phyloP scores from a whole-genome alignment of 2,113 vertebrate genomes.

The Carettochelys insculpta region DNA sequence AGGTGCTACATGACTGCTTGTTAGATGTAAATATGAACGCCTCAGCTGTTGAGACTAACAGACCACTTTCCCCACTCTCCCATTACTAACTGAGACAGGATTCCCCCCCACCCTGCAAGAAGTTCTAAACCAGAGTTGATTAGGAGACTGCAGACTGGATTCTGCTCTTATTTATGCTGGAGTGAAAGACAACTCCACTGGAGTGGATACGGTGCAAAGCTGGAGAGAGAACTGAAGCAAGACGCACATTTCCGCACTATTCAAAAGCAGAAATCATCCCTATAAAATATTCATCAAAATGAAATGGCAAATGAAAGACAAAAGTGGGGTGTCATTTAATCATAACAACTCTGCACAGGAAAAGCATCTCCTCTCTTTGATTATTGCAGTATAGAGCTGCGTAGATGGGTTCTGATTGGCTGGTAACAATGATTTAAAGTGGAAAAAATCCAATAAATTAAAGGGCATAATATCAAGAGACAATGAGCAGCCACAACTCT shows the following conservation, averaged over 20 bases:
- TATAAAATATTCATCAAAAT: slow-evolving; percentile 51
- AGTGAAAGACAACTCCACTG: slow-evolving; percentile 27
- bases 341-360: background rate
- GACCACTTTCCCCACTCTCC: background rate
- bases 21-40: background rate
- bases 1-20: too few species aligned
- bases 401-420: background rate
- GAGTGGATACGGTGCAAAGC: background rate
- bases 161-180: background rate
- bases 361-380: background rate
- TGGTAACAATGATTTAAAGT: background rate
- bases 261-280: slow-evolving; percentile 3
- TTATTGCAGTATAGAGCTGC: background rate
- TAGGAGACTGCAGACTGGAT: background rate
- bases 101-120: too few species aligned
- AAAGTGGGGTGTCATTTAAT: slow-evolving; percentile 22
- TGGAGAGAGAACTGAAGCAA: background rate
- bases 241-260: background rate
- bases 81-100: background rate
- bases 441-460: background rate
- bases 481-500: background rate
- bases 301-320: slow-evolving; percentile 24
- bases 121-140: background rate
- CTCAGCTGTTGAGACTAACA: background rate
- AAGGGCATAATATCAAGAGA: background rate